phyloP scores from a whole-genome alignment of 92 coral and sea anemone species.

The Actinernus sp. region DNA sequence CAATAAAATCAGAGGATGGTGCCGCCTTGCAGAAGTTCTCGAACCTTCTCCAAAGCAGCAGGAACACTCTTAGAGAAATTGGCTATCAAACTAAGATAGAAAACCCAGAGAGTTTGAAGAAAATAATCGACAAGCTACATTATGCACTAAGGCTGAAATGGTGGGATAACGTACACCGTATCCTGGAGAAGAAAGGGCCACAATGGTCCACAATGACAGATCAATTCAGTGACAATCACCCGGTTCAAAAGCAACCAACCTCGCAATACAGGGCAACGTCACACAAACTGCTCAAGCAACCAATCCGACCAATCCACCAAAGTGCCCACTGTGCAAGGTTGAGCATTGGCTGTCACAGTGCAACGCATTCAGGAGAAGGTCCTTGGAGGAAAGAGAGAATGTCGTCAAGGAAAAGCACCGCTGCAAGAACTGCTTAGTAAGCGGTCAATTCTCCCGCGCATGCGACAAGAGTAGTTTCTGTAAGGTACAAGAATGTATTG shows the following conservation, averaged over 20 bases:
- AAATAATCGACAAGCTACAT: background rate
- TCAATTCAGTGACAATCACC: background rate
- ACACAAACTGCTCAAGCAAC: background rate
- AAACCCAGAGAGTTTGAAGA: background rate
- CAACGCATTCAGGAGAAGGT: slow-evolving; percentile 29
- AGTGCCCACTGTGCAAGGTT: slow-evolving; percentile 43
- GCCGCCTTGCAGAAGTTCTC: background rate
- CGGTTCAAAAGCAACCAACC: background rate
- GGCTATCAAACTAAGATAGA: background rate
- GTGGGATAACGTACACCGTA: background rate
- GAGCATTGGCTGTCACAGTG: slow-evolving; percentile 71
- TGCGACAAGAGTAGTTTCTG: slow-evolving; percentile 68
- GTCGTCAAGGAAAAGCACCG: slow-evolving; percentile 31
- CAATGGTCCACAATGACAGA: background rate
- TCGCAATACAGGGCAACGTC: background rate
- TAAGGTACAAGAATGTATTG: slow-evolving; percentile 58
- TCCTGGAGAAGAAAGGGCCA: too few relatives aligned
- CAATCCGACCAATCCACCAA: background rate
- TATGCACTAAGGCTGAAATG: background rate
- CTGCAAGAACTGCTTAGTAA: slow-evolving; percentile 57
- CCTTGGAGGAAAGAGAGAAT: slow-evolving; percentile 45
- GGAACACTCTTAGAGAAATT: background rate
- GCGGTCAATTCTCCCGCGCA: slow-evolving; percentile 38
- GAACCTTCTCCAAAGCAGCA: background rate
- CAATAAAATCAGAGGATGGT: background rate